Evolutionary conservation across 2,113 vertebrate genomes (phyloP).

Genomic region (Colius striatus): DNA sequence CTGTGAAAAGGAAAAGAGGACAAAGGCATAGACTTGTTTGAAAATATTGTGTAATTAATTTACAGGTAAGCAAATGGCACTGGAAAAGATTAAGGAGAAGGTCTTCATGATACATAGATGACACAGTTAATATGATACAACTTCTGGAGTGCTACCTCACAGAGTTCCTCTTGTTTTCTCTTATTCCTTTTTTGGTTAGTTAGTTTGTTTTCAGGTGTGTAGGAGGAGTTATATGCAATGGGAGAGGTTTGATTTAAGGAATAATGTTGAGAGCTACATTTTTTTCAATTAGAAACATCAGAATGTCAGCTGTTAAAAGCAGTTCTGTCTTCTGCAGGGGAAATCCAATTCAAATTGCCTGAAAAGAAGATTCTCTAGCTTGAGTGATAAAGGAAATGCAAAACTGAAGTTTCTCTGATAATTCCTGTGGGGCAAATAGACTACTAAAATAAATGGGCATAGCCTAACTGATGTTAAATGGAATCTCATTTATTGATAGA

Average conservation of each 20-base stretch:
- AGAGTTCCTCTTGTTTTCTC: neutral
- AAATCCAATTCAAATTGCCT: neutral
- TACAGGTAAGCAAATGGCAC: neutral
- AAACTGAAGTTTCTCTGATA: constrained; percentile 16
- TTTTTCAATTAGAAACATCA: neutral
- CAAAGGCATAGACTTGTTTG: neutral
- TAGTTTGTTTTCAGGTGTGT: neutral
- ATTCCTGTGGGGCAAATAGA: neutral
- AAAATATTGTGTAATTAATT: neutral
- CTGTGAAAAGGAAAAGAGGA: neutral
- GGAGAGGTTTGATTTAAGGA: neutral
- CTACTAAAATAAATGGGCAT: neutral
- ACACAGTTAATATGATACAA: neutral
- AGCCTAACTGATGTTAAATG: neutral
- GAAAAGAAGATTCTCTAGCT: neutral
- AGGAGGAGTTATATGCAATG: neutral
- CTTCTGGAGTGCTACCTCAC: neutral
- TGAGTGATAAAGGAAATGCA: neutral
- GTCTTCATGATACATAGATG: neutral
- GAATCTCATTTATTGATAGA: neutral
- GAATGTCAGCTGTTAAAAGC: neutral
- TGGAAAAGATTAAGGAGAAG: neutral
- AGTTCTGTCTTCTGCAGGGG: neutral
- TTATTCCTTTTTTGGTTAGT: neutral
- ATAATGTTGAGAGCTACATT: neutral